Base-by-base conservation (phyloP, 1,140 invertebrate species). In the Drosophila nigromelanica region DNA sequence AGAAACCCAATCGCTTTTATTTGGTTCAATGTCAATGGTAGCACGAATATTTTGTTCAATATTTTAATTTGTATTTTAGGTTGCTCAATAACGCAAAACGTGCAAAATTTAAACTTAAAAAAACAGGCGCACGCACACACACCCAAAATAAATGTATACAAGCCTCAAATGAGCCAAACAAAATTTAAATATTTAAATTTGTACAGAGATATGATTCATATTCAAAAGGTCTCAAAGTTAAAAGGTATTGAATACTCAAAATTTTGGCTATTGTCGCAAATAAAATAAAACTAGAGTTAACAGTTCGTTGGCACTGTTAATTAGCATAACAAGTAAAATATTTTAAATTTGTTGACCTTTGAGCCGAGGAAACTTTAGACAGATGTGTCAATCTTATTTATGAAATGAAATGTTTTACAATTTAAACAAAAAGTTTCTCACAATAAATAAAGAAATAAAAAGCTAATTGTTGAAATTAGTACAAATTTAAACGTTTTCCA, bases 21-120 rank as follows among this genome's bases (percentile, higher is more conserved):
- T 62, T 62, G 42, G 50, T 70, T 63, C 67, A 70, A 70, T 62
- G 67, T 55, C 67, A 70, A 63, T 48, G 11, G 4, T 7, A 50
- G 27, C 55, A 33, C n/a, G 27, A 33, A 33, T 47, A 15, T 37
- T 47, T 48, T 14, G 33, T 10, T 18, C 10, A 8, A 2, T 12
- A 12, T 37, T 10, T 7, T n/a, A 35, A 42, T 24, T 47, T 6
- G 5, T 43, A 3, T 52, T 37, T 48, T 35, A 14, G 24, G 54
- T 59, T 69, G 58, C 10, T 69, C 48, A 68, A 52, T 45, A 61
- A 27, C 18, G 10, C 63, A 21, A 50, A 40, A 55, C 43, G 52
- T 45, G 40, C 40, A 62, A 69, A 62, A 33, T 55, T 27, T 33
- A 69, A 69, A 14, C 58, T 27, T 15, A 15, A 10, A 69, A 70